Percentiles rank a stretch among this genome's conserved stretches.
phyloP scores from a whole-genome alignment of 2,888 invertebrate species.

The Willowsia nigromaculata region DNA sequence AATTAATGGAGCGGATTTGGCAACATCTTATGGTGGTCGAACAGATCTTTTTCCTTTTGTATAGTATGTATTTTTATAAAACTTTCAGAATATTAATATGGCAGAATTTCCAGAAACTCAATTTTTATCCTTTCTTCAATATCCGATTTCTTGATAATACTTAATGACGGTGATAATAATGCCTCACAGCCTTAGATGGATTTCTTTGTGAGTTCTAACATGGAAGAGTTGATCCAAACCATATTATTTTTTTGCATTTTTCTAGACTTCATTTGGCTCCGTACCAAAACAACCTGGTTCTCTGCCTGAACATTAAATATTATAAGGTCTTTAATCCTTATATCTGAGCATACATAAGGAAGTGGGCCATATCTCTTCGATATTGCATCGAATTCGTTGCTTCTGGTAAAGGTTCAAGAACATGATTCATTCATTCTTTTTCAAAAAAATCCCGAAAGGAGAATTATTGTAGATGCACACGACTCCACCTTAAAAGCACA shows the following conservation, averaged over 20 bases:
- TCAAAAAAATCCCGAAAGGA: neutral
- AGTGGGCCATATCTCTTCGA: neutral
- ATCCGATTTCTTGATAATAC: slow-evolving; percentile 2
- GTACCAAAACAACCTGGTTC: slow-evolving; percentile 40
- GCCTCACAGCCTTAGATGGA: neutral
- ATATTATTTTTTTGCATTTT: neutral
- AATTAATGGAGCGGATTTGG: slow-evolving; percentile 57
- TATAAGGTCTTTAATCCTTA: too few species aligned
- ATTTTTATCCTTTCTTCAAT: neutral
- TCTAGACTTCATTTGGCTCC: slow-evolving; percentile 10
- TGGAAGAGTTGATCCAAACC: neutral
- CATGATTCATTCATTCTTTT: neutral
- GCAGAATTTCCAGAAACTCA: neutral
- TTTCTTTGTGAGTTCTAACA: neutral
- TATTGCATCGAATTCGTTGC: neutral
- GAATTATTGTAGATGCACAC: neutral
- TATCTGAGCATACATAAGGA: too few species aligned
- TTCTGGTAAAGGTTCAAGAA: neutral
- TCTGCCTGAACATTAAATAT: neutral
- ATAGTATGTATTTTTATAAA: too few species aligned
- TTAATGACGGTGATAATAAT: neutral
- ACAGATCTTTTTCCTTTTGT: neutral
- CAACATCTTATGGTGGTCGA: slow-evolving; percentile 6
- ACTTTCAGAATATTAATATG: too few species aligned
- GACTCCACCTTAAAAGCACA: slow-evolving; percentile 10